phyloP scores from a whole-genome alignment of 2,113 vertebrate species.

The Trochalopteron elliotii region DNA sequence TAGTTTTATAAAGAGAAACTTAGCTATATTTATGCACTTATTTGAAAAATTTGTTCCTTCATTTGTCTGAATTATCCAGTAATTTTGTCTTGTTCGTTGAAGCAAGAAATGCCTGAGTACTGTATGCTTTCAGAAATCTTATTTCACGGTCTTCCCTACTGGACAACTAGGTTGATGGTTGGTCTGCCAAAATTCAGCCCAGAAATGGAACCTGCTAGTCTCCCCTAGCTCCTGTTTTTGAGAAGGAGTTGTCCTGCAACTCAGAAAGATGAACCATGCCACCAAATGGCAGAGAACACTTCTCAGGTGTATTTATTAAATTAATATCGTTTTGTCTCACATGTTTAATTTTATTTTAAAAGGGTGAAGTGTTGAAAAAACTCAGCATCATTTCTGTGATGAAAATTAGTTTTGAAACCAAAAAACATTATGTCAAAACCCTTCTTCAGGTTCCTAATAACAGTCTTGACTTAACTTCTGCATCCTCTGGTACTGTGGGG shows the following conservation, averaged over 20 bases:
- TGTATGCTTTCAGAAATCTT: not conserved
- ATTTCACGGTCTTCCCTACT: not conserved
- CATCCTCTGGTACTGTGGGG: constrained; percentile 28
- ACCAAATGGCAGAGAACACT: not conserved
- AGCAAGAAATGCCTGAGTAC: not conserved
- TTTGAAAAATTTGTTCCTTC: not conserved
- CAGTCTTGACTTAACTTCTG: constrained; percentile 35
- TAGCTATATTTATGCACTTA: not conserved
- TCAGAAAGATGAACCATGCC: not conserved
- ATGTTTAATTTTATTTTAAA: constrained; percentile 14
- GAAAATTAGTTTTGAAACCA: constrained; percentile 8
- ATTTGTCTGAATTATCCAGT: not conserved
- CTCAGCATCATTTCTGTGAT: constrained; percentile 27
- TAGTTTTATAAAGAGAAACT: not conserved
- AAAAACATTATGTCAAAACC: not conserved
- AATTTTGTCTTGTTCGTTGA: not conserved
- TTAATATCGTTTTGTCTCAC: not conserved
- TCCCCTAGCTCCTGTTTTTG: not conserved
- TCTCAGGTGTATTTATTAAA: constrained; percentile 35
- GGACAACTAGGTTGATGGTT: not conserved
- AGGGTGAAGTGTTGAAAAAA: not conserved
- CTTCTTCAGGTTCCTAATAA: constrained; percentile 52
- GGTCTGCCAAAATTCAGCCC: not conserved
- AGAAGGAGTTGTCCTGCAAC: not conserved
- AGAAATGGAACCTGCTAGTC: not conserved